Percentiles rank a stretch among this genome's conserved stretches.
Evolutionary conservation across 2,888 invertebrate species (phyloP).

Genomic region (Pseudanteris insignis): DNA sequence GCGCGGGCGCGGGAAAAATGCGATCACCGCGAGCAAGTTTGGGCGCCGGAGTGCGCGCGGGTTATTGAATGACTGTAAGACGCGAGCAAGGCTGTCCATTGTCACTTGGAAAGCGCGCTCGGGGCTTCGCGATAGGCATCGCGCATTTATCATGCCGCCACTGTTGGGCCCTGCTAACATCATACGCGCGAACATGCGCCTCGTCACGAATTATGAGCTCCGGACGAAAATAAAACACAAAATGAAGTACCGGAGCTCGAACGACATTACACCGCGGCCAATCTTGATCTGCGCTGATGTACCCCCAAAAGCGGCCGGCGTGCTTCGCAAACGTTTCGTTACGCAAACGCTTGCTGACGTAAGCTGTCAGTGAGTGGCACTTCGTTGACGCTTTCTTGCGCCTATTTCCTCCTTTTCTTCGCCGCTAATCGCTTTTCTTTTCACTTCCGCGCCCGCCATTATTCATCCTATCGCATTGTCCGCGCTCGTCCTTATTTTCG

Average conservation of each 20-base stretch:
- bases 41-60: constrained; percentile 1
- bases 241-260: constrained; percentile 19
- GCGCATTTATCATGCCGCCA: constrained; percentile 46
- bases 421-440: no score
- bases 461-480: no score
- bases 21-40: constrained; percentile 9
- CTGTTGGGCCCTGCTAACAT: constrained; percentile 30
- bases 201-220: constrained; percentile 26
- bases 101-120: constrained; percentile 33
- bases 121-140: constrained; percentile 29
- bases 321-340: no score
- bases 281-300: no score
- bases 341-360: no score
- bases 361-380: background rate
- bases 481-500: no score
- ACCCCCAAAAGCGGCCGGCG: no score
- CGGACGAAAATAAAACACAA: constrained; percentile 31
- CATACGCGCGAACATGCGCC: constrained; percentile 22
- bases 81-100: constrained; percentile 40
- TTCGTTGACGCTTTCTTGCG: constrained; percentile 7
- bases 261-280: no score
- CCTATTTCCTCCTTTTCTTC: background rate
- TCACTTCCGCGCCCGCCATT: no score
- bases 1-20: no score
- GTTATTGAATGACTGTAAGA: constrained; percentile 36